Evolutionary conservation across 1,140 invertebrate species (phyloP).

Genomic region (Lepidurus couesii): DNA sequence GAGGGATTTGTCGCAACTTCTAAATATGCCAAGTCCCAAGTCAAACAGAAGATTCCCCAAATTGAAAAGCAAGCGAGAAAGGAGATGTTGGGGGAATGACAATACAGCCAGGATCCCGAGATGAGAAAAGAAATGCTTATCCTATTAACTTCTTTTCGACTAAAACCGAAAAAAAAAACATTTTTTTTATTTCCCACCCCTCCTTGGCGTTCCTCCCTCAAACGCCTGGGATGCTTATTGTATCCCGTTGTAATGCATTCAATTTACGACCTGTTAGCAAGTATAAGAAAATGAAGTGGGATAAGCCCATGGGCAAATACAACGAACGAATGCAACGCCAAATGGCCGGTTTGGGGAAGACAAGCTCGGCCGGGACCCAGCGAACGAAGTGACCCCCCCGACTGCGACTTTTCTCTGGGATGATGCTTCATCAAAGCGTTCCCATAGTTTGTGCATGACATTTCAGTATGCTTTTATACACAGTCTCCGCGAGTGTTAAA

Average conservation of each 20-base stretch:
- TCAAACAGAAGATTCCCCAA: neutral
- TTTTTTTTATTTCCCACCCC: too few relatives aligned
- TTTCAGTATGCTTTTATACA: neutral
- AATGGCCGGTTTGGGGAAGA: neutral
- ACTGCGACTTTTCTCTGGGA: neutral
- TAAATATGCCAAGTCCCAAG: neutral
- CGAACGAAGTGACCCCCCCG: neutral
- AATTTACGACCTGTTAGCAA: too few relatives aligned
- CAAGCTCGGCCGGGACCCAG: neutral
- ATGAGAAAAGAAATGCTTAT: neutral
- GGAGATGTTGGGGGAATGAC: neutral
- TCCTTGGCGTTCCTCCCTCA: too few relatives aligned
- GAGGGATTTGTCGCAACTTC: conserved; percentile 7
- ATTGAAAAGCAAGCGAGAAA: neutral
- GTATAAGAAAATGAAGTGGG: too few relatives aligned
- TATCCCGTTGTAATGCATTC: too few relatives aligned
- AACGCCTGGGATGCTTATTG: too few relatives aligned
- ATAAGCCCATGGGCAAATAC: too few relatives aligned
- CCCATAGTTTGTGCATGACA: neutral
- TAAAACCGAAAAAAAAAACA: too few relatives aligned
- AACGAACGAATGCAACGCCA: too few relatives aligned
- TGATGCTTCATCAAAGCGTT: neutral
- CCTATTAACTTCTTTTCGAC: neutral
- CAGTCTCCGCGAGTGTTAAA: neutral
- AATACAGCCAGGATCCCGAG: neutral